These are phyloP conservation scores for Rhincodon typus DNA, from an alignment of 2,797 vertebrate genomes.

Conservation along the genomic window DNA sequence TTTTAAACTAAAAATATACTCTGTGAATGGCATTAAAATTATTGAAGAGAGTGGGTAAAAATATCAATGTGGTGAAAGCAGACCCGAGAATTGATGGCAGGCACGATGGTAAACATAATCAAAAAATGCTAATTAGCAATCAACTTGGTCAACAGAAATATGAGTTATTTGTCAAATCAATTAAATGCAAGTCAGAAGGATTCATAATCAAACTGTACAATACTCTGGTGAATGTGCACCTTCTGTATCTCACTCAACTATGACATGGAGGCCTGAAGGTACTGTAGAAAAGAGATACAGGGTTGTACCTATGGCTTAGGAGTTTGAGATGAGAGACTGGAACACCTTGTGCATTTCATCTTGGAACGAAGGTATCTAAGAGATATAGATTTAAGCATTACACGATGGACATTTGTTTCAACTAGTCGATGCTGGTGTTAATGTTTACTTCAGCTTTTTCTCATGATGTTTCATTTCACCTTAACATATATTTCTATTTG, in stretches of 20 bases:
- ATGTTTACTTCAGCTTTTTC: neutral
- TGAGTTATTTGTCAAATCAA: neutral
- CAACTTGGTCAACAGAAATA: neutral
- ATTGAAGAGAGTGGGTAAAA: too few relatives aligned
- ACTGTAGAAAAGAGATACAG: neutral
- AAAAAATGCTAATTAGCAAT: neutral
- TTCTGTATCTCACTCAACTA: neutral
- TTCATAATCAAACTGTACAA: neutral
- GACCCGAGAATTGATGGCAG: neutral
- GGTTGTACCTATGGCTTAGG: neutral
- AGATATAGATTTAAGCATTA: neutral
- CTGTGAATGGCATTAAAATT: neutral
- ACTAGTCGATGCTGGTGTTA: neutral
- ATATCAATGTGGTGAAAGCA: neutral
- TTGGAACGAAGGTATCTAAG: neutral
- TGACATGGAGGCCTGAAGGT: neutral
- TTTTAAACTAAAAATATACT: neutral
- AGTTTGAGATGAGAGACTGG: neutral
- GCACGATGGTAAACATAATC: neutral
- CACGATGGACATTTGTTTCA: neutral
- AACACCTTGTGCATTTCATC: neutral
- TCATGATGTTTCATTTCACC: neutral
- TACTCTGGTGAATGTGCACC: neutral
- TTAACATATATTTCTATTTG: neutral
- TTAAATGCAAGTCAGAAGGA: neutral